Percentiles rank a stretch among this genome's conserved stretches.
Conservation (phyloP, 1,140 invertebrate species). For the Rhyzopertha dominica region DNA sequence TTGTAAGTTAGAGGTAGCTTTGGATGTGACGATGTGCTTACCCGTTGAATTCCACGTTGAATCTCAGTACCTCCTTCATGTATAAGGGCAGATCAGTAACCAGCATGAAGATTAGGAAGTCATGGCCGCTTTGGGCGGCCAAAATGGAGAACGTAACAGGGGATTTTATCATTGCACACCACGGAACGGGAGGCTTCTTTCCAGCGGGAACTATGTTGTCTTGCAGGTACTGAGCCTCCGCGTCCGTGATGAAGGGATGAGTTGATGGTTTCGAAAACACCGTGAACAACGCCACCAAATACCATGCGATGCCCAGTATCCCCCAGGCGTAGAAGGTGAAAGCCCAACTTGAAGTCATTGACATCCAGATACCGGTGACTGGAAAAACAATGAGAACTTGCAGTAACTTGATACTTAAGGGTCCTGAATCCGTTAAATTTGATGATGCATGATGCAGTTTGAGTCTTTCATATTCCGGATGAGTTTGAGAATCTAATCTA, state of each 20-base stretch:
- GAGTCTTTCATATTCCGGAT: too few species aligned
- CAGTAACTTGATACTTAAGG: too few species aligned
- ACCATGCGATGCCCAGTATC: constrained; percentile 5
- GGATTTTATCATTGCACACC: too few species aligned
- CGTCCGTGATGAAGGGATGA: constrained; percentile 20
- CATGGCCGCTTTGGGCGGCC: constrained; percentile 20
- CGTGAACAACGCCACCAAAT: constrained; percentile 12
- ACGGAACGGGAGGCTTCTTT: too few species aligned
- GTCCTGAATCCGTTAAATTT: too few species aligned
- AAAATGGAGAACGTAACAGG: too few species aligned
- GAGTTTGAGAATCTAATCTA: too few species aligned
- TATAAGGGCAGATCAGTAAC: constrained; percentile 24
- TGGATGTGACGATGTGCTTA: too few species aligned
- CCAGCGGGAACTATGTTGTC: too few species aligned
- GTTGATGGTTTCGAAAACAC: constrained; percentile 19
- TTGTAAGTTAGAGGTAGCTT: constrained; percentile 20
- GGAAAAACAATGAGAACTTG: too few species aligned
- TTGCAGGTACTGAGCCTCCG: constrained; percentile 15
- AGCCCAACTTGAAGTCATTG: constrained; percentile 10
- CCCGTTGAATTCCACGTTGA: constrained; percentile 18
- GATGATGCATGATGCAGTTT: too few species aligned
- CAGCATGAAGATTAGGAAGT: constrained; percentile 21
- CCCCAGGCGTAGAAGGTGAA: constrained; percentile 25
- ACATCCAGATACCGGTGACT: constrained; percentile 14
- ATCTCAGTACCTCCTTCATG: constrained; percentile 23